phyloP scores from a whole-genome alignment of 1,140 invertebrate species.

The Hypsibius dujardini region DNA sequence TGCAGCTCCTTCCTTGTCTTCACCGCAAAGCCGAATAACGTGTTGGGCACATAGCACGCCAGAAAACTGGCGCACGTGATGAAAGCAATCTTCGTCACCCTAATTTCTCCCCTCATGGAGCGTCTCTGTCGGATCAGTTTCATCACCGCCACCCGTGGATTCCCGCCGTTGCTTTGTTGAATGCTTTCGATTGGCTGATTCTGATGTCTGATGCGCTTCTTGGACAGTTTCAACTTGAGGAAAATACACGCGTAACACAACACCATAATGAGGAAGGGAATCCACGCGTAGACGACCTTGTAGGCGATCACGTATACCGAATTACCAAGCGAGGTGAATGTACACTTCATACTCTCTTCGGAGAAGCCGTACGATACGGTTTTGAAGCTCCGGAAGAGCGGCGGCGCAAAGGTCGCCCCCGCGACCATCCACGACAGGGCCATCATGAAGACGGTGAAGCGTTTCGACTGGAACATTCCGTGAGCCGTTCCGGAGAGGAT shows the following conservation, averaged over 20 bases:
- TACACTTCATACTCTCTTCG: background rate
- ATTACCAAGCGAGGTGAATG: background rate
- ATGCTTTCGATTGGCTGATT: too few relatives aligned
- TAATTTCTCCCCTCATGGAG: background rate
- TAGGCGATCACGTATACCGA: background rate
- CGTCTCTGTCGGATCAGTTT: background rate
- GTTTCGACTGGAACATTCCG: too few relatives aligned
- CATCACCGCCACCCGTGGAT: background rate
- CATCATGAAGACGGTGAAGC: background rate
- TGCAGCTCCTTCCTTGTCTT: background rate
- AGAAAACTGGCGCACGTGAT: background rate
- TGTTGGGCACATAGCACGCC: background rate
- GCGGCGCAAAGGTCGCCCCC: background rate
- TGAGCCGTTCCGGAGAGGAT: background rate
- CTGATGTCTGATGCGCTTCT: background rate
- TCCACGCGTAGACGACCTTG: background rate
- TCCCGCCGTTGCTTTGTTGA: too few relatives aligned
- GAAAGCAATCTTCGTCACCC: background rate
- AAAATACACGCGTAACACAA: background rate
- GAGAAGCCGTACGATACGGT: background rate
- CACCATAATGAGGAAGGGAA: background rate
- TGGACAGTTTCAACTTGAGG: background rate
- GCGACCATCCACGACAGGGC: background rate
- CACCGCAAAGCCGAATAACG: constrained; percentile 1
- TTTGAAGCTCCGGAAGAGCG: background rate